Percentiles rank a stretch among this genome's conserved stretches.
These are phyloP conservation scores for Amiota mariae DNA, from an alignment of 2,888 invertebrate genomes.

Conservation along the genomic window DNA sequence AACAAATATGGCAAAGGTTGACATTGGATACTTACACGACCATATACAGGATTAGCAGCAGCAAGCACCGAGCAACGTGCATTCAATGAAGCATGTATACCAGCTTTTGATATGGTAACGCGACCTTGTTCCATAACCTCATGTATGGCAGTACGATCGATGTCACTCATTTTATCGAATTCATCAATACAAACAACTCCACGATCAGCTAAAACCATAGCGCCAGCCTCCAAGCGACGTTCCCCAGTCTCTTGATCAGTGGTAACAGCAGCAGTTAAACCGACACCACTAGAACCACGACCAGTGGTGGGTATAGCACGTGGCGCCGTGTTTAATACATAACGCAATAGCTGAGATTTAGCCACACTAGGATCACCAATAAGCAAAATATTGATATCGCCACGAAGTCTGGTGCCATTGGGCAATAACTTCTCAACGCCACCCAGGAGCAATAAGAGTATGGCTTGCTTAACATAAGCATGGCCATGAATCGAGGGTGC, in stretches of 20 bases:
- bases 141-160: constrained; percentile 98
- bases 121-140: constrained; percentile 99
- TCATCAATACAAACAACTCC: constrained; percentile 97
- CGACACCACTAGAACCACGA: constrained; percentile 97
- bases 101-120: constrained; percentile 98
- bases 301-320: constrained; percentile 98
- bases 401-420: constrained; percentile 93
- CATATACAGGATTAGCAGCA: constrained; percentile 99
- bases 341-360: constrained; percentile 95
- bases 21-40: constrained; percentile 78
- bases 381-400: constrained; percentile 90
- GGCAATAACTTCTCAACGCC: constrained; percentile 95
- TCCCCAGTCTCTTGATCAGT: constrained; percentile 95
- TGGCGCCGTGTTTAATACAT: constrained; percentile 95
- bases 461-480: constrained; percentile 95
- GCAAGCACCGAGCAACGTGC: constrained; percentile 98
- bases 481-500: constrained; percentile 99
- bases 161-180: constrained; percentile 99
- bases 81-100: constrained; percentile 97
- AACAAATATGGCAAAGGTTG: no score
- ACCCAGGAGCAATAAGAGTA: constrained; percentile 93
- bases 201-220: constrained; percentile 99
- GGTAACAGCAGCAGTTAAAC: constrained; percentile 98
- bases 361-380: constrained; percentile 99
- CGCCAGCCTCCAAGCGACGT: constrained; percentile 93